Conservation (phyloP, 2,113 vertebrate genomes). For the Rhinichthys klamathensis region DNA sequence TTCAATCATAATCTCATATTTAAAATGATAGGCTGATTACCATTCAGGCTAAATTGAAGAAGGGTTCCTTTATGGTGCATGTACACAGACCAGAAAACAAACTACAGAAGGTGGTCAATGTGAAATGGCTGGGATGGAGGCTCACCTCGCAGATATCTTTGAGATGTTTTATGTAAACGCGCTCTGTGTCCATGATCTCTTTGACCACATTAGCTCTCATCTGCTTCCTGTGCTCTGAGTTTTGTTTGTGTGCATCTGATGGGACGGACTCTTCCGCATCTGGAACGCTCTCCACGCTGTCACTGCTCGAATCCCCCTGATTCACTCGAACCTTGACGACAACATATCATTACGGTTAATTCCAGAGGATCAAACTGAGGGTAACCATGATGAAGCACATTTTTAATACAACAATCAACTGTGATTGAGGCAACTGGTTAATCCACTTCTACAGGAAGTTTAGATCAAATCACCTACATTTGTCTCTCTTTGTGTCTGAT, state of each 20-base stretch:
- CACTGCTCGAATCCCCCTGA: constrained; percentile 84
- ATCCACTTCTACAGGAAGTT: constrained; percentile 6
- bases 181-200: constrained; percentile 97
- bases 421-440: neutral
- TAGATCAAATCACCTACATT: constrained; percentile 10
- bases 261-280: constrained; percentile 77
- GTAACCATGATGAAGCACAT: neutral
- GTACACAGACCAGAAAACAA: neutral
- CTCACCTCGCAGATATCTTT: constrained; percentile 95
- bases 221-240: constrained; percentile 86
- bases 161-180: constrained; percentile 96
- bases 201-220: constrained; percentile 97
- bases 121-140: neutral
- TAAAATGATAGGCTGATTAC: neutral
- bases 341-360: constrained; percentile 13
- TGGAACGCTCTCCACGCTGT: constrained; percentile 72
- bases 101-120: neutral
- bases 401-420: neutral
- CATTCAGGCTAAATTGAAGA: neutral
- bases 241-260: constrained; percentile 77
- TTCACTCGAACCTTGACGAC: constrained; percentile 91
- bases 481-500: neutral
- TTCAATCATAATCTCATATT: constrained; percentile 14
- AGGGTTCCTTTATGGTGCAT: neutral
- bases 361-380: neutral